A percentile compares a stretch with the other conserved stretches of the same genome.
Evolutionary conservation across 2,888 invertebrate genomes (phyloP).

Genomic region (Rapana venosa): DNA sequence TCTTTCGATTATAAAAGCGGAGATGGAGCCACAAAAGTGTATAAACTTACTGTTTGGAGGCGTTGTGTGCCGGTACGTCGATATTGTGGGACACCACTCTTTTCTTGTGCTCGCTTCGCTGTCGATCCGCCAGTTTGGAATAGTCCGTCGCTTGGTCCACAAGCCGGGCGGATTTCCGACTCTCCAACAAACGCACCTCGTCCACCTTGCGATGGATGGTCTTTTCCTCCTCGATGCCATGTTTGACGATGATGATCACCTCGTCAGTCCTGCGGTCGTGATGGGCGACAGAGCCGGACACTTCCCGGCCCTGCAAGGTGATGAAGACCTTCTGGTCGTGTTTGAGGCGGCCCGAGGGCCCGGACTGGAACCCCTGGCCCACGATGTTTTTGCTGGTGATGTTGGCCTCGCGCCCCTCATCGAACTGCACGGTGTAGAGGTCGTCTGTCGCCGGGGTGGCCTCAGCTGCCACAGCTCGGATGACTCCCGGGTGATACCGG

Average conservation of each 20-base stretch:
- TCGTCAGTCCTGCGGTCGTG: conserved; percentile 86
- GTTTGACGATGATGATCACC: conserved; percentile 80
- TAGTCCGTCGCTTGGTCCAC: conserved; percentile 97
- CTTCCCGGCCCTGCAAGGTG: conserved; percentile 95
- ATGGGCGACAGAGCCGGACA: conserved; percentile 82
- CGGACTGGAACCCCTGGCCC: conserved; percentile 94
- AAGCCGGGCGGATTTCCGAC: conserved; percentile 94
- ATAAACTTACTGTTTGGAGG: conserved; percentile 39
- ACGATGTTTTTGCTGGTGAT: conserved; percentile 91
- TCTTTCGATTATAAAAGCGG: neutral
- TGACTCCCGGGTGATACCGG: conserved; percentile 93
- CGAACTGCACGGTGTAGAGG: conserved; percentile 89
- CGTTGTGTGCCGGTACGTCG: conserved; percentile 81
- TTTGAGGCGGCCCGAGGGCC: conserved; percentile 87
- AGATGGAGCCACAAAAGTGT: neutral
- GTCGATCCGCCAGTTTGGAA: conserved; percentile 95
- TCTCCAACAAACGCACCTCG: conserved; percentile 89
- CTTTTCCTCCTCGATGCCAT: conserved; percentile 85
- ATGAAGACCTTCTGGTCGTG: conserved; percentile 93
- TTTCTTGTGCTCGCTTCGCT: conserved; percentile 90
- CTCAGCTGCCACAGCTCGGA: conserved; percentile 91
- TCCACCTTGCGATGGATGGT: conserved; percentile 73
- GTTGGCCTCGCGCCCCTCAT: conserved; percentile 82
- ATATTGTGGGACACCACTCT: conserved; percentile 75
- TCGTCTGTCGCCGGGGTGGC: conserved; percentile 64